Base-by-base conservation (phyloP, 2,113 vertebrate genomes). In the Neoarius graeffei region DNA sequence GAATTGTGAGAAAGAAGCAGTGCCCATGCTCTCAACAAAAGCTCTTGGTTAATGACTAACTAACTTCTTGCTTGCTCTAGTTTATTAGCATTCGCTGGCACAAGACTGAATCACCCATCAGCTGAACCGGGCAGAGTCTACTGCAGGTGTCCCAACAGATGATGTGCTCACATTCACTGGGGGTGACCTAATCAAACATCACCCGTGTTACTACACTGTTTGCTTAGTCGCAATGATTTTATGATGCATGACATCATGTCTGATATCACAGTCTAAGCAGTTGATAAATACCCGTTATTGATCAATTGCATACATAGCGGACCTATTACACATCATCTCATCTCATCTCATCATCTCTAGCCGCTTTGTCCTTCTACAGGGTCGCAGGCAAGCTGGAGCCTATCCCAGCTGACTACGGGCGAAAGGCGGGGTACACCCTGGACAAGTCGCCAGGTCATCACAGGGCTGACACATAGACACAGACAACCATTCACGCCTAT, bases 11-110 rank as follows among this genome's bases (percentile, higher is more conserved):
- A 15, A 27, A 62, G 52, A 60, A n/a, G 19, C 52, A 50, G 27
- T 69, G 73, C 50, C 23, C 60, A n/a, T 30, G 76, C 42, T 66
- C 30, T n/a, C 56, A 23, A 60, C 66, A 82, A 74, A 77, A 80
- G 56, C 25, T 66, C 27, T 27, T 35, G 60, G 81, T 89, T 91
- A 89, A 91, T 91, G 42, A 81, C 80, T 89, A 81, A 89, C 84
- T 74, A 54, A 83, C 64, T 23, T 79, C 11, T 48, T 14, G 19
- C n/a, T 10, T 42, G 19, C 23, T 59, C 71, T 52, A 23, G 27
- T 30, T 86, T 50, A 77, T 64, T 56, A 25, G 48, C 81, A 86
- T 74, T 67, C 84, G 27, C 67, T 62, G 50, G 84, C 77, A 76
- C 67, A 52, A 30, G 59, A 66, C 66, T 27, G 50, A 67, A 69